Conservation (phyloP, 2,797 vertebrate species). For the Austrolebias charrua region DNA sequence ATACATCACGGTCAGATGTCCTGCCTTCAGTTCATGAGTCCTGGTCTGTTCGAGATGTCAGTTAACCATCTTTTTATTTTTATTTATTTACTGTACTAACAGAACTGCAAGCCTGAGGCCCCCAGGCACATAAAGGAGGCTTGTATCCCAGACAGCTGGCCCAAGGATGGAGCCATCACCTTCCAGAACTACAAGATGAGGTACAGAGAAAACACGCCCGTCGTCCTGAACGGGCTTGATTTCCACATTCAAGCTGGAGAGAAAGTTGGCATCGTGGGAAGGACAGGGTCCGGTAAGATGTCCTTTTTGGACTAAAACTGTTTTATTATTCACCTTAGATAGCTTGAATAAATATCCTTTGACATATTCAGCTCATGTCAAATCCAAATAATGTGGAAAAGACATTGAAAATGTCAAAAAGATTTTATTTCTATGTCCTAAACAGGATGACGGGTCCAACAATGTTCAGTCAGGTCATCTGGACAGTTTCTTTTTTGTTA, state of each 20-base stretch:
- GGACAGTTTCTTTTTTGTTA: too few relatives aligned
- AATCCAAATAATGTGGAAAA: too few relatives aligned
- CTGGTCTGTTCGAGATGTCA: background rate
- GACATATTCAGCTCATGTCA: too few relatives aligned
- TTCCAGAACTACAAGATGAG: slow-evolving; percentile 83
- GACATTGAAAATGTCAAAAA: too few relatives aligned
- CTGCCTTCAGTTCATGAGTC: background rate
- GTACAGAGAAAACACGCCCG: slow-evolving; percentile 81
- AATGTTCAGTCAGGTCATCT: too few relatives aligned
- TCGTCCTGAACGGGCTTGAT: slow-evolving; percentile 78
- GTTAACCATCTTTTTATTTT: background rate
- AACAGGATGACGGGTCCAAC: too few relatives aligned
- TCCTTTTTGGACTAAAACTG: background rate
- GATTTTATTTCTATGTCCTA: too few relatives aligned
- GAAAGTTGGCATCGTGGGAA: slow-evolving; percentile 87
- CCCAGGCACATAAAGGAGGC: slow-evolving; percentile 55
- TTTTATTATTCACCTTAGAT: too few relatives aligned
- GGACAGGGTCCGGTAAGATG: slow-evolving; percentile 81
- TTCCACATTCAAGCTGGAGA: slow-evolving; percentile 74
- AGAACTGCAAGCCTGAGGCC: slow-evolving; percentile 78
- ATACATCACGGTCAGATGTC: slow-evolving; percentile 72
- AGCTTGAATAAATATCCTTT: too few relatives aligned
- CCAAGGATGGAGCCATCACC: slow-evolving; percentile 74
- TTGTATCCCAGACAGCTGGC: slow-evolving; percentile 75
- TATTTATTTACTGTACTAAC: slow-evolving; percentile 11